A percentile compares a stretch with the other conserved stretches of the same genome.
phyloP scores from a whole-genome alignment of 2,113 vertebrate genomes.

The Melierax canorus region DNA sequence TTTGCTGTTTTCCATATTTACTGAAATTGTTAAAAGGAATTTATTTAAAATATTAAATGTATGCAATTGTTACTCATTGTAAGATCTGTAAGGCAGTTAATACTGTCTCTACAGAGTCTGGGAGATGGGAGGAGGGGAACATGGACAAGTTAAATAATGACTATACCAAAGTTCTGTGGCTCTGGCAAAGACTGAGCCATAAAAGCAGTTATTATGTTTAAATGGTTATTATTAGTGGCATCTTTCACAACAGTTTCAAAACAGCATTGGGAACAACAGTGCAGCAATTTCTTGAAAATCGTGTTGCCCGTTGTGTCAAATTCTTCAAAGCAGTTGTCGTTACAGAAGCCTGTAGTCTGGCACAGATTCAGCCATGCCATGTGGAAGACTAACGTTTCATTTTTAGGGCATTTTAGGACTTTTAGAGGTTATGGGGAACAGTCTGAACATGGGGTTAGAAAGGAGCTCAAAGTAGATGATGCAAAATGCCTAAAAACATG shows the following conservation, averaged over 20 bases:
- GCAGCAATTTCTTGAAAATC: background rate
- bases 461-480: background rate
- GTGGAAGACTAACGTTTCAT: background rate
- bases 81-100: background rate
- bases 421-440: background rate
- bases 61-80: background rate
- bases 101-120: background rate
- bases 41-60: background rate
- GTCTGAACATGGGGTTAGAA: background rate
- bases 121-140: slow-evolving; percentile 6
- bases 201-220: background rate
- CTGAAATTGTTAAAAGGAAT: slow-evolving; percentile 21
- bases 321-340: background rate
- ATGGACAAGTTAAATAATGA: fast-evolving
- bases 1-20: slow-evolving; percentile 45
- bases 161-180: background rate
- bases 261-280: background rate
- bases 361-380: background rate
- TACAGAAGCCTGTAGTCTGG: background rate
- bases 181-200: background rate
- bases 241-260: background rate
- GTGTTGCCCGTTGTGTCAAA: background rate
- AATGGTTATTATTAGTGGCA: background rate
- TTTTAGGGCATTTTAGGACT: slow-evolving; percentile 3
- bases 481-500: background rate